Evolutionary conservation across 2,888 invertebrate genomes (phyloP).

Genomic region (Thymelicus lineola): DNA sequence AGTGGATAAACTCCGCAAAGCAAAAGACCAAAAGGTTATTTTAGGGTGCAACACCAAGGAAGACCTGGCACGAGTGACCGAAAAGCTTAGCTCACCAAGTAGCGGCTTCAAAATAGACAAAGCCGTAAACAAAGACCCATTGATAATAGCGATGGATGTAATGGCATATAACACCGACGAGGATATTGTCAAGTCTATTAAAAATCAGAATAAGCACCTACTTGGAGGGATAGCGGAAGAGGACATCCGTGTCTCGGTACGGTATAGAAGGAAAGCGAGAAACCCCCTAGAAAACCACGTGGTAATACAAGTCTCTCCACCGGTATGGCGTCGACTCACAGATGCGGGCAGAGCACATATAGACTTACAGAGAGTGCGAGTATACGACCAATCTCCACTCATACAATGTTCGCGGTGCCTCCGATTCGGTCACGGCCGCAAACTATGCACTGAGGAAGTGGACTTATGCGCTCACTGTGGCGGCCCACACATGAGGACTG

Average conservation of each 20-base stretch:
- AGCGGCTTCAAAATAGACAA: not conserved
- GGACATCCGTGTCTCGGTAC: slow-evolving; percentile 7
- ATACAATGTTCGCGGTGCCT: slow-evolving; percentile 24
- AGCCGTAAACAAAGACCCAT: slow-evolving; percentile 21
- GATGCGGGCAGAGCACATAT: not conserved
- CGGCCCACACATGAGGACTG: slow-evolving; percentile 8
- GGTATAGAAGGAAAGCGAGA: slow-evolving; percentile 18
- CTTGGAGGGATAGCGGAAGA: slow-evolving; percentile 9
- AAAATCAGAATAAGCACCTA: slow-evolving; percentile 28
- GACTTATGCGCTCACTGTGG: slow-evolving; percentile 30
- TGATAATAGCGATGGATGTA: slow-evolving; percentile 28
- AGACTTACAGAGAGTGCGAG: slow-evolving; percentile 20
- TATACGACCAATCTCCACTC: slow-evolving; percentile 29
- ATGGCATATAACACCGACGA: slow-evolving; percentile 22
- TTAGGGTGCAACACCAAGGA: slow-evolving; percentile 34
- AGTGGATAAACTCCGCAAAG: slow-evolving; percentile 23
- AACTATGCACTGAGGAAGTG: slow-evolving; percentile 7
- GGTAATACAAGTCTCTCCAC: too few relatives aligned
- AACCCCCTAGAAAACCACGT: slow-evolving; percentile 18
- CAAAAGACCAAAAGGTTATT: slow-evolving; percentile 37
- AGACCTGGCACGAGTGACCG: not conserved
- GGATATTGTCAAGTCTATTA: slow-evolving; percentile 3
- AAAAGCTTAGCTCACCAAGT: slow-evolving; percentile 18
- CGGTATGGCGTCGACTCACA: too few relatives aligned
- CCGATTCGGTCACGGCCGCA: not conserved